Base-by-base conservation (phyloP, 2,113 vertebrate species). In the Vidua macroura region DNA sequence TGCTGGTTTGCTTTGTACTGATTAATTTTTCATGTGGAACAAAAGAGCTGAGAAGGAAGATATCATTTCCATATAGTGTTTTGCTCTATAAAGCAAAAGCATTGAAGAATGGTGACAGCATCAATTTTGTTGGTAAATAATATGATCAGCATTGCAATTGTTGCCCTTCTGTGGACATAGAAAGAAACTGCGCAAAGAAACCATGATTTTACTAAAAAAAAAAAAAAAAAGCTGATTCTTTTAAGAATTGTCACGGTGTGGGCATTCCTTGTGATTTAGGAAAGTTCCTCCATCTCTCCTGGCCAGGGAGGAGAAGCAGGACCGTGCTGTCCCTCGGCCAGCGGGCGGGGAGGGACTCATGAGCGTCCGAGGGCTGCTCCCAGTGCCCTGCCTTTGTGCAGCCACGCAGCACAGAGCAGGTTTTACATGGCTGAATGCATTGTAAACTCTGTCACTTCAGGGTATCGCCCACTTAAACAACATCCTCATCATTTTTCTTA, bases 401-500 rank as follows among this genome's bases (percentile, higher is more conserved):
- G 88, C 16, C 2, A 0, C n/a, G 14, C 69, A 22, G 33, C 39
- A 23, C 55, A 15, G 51, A 68, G 62, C 76, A 85, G 74, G 31
- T 80, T 88, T 88, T 74, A 83, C 93, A 75, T 8, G 90, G 79
- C 88, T 87, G 68, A 88, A 19, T 5, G 64, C 67, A 14, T 53
- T 55, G 85, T n/a, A 93, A 93, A 95, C 93, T 90, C 87, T 93
- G 94, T 96, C 90, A 96, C 93, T 96, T 96, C 82, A 37, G 94
- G 94, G 76, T 93, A 94, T 93, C 44, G 1, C 79, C 87, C 72
- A 31, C 90, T 97, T 94, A 95, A 88, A 96, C 95, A 96, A 96
- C 94, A 96, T 78, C 90, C 93, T 93, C 90, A 86, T 96, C 75
- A 85, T 96, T 96, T 96, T 95, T 96, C 95, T 92, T 93, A 90